Evolutionary conservation across 2,797 vertebrate species (phyloP), one percentile per base, ranked within the genome.

Genomic region (Pipistrellus pipistrellus): DNA sequence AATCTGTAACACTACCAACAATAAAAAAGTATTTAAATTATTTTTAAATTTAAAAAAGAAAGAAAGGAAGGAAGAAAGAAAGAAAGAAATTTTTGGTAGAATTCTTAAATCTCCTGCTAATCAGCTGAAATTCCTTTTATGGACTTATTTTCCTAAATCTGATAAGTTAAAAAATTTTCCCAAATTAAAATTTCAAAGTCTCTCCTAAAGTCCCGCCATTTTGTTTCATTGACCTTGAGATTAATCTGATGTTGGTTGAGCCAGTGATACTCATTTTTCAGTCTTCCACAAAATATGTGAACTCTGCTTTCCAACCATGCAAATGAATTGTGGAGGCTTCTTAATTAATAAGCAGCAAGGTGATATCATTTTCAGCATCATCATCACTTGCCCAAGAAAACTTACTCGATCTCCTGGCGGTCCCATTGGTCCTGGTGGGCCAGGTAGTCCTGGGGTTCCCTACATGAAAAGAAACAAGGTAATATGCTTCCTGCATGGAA

Each of bases 341-440:
- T 75, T 93, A 53, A 84, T 21, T 73, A 73, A 64, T 32, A 85
- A 11, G 18, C 53, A 88, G 71, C 21, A 46, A 1, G 35, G 12
- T 55, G 21, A 23, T 48, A 64, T 78, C 25, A 85, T 64, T 78
- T 72, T 66, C 32, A 71, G 32, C 4, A 53, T 51, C 6, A 32
- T 32, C 7, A 77, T 9, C 85, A 59, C 44, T 75, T 55, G 35
- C 18, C 11, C 32, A 68, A 38, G 46, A 96, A 91, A 85, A 96
- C 98, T 98, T 98, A 99, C 99, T 98, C 99, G 98, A 84, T 99
- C 98, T 95, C 99, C 99, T 91, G 99, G 98, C 76, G 99, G 98
- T 98, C 99, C 99, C 83, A 98, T 96, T 68, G 99, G 98, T 57
- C 99, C 99, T 20, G 97, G 95, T 25, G 98, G 95, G 68, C 99